A percentile compares a stretch with the other conserved stretches of the same genome.
Evolutionary conservation across 2,888 invertebrate genomes (phyloP).

Genomic region (Alloscopus bannaensis): DNA sequence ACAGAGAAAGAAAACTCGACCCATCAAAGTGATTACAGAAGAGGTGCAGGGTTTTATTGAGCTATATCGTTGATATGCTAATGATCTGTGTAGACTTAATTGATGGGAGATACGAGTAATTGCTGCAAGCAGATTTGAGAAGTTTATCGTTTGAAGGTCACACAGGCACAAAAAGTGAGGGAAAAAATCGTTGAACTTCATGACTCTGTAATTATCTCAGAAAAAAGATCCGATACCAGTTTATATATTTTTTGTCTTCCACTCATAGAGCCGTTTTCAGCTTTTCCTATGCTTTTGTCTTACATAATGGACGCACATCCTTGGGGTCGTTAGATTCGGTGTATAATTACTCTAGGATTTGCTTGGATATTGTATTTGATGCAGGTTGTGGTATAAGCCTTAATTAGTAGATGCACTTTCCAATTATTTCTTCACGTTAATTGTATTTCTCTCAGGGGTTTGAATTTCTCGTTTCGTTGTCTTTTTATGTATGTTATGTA

Average conservation of each 20-base stretch:
- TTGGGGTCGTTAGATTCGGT: no score
- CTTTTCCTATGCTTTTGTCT: no score
- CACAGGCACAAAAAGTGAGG: no score
- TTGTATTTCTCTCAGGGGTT: background rate
- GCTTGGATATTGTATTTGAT: no score
- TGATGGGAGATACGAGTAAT: conserved; percentile 63
- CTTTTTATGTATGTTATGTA: no score
- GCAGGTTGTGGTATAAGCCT: background rate
- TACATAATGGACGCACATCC: no score
- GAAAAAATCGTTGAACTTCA: conserved; percentile 60
- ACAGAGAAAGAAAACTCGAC: background rate
- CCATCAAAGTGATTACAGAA: conserved; percentile 3
- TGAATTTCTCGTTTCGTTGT: no score
- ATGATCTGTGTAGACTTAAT: conserved; percentile 70
- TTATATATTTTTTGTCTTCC: no score
- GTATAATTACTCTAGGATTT: no score
- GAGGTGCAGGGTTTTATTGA: conserved; percentile 66
- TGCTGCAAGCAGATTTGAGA: background rate
- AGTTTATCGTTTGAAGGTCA: conserved; percentile 61
- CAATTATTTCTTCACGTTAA: conserved; percentile 7
- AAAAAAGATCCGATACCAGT: no score
- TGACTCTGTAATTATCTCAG: conserved; percentile 67
- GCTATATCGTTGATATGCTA: conserved; percentile 71
- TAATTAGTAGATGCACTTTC: conserved; percentile 25
- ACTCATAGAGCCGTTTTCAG: no score